Conservation (phyloP, 2,888 invertebrate genomes). For the Rhogogaster chlorosoma region DNA sequence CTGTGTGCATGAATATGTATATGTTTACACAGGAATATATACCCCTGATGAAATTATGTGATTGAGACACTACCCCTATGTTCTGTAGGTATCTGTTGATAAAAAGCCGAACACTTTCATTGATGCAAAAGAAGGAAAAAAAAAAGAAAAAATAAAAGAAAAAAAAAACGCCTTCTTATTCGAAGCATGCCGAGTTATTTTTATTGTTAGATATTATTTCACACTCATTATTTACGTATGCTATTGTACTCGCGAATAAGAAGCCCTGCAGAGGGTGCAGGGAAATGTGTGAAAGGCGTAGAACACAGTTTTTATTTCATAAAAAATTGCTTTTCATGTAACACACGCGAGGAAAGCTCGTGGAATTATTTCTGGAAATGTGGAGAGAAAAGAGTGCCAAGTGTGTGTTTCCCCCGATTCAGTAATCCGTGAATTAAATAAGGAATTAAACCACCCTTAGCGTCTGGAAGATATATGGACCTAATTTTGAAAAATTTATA, state of each 20-base stretch:
- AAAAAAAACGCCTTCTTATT: not conserved
- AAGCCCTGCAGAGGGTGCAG: not conserved
- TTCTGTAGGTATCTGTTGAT: no score
- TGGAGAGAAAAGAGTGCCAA: not conserved
- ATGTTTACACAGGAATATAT: not conserved
- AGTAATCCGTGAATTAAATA: no score
- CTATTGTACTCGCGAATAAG: not conserved
- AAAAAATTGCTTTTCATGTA: not conserved
- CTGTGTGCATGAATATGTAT: not conserved
- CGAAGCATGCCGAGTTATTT: not conserved
- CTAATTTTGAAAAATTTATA: no score
- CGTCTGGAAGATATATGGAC: no score
- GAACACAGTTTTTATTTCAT: not conserved
- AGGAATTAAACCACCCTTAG: no score
- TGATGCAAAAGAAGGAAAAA: not conserved
- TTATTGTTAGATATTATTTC: not conserved
- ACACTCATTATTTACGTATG: not conserved
- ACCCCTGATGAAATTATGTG: not conserved
- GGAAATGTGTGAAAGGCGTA: not conserved
- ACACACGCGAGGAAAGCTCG: not conserved
- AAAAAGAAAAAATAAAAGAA: no score
- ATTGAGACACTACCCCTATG: not conserved
- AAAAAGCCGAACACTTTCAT: not conserved
- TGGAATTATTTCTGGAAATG: not conserved
- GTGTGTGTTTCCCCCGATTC: no score